Evolutionary conservation across 2,797 vertebrate species (phyloP), one percentile per base, ranked within the genome.

Genomic region (Manis pentadactyla): DNA sequence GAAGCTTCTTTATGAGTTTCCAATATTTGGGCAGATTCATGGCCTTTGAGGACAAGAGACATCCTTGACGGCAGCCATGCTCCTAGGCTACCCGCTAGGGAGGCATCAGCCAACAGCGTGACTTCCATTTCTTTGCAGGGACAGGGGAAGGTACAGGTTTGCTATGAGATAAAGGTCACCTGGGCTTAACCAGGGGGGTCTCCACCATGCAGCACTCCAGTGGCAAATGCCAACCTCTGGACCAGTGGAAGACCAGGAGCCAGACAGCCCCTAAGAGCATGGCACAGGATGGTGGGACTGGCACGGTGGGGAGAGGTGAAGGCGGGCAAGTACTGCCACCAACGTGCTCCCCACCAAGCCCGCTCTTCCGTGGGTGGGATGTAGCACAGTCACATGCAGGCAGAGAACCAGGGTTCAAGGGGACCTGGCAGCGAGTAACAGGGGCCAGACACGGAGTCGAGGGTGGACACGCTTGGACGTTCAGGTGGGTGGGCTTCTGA

Each of bases 51-150:
- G n/a, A 37, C n/a, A 12, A 4, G 6, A 23, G 66, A 8, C 21
- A 12, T n/a, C 39, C 69, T 34, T 29, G 34, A 53, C 13, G 39
- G 31, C 12, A 34, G 34, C 46, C 42, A 5, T n/a, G 27, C n/a
- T 63, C 66, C 59, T 42, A 1, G 0, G 3, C 71, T 19, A 4
- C 17, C 17, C 5, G 0, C n/a, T 3, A 17, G n/a, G 25, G 7
- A 4, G 31, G 66, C 4, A 29, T 12, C 85, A n/a, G 73, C 15
- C n/a, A 4, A 0, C 42, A 0, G 53, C 8, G n/a, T 29, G 19
- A 57, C 57, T 57, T 23, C 37, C 23, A 15, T 23, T 34, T 46
- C 31, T 17, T 55, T 4, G 29, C 46, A 53, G 57, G 71, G 63
- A 29, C 1, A 15, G 2, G 1, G 2, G 42, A 34, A 57, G 13